These are phyloP conservation scores for Caenorhabditis zanzibari DNA, from an alignment of 2,888 invertebrate species.

Conservation along the genomic window DNA sequence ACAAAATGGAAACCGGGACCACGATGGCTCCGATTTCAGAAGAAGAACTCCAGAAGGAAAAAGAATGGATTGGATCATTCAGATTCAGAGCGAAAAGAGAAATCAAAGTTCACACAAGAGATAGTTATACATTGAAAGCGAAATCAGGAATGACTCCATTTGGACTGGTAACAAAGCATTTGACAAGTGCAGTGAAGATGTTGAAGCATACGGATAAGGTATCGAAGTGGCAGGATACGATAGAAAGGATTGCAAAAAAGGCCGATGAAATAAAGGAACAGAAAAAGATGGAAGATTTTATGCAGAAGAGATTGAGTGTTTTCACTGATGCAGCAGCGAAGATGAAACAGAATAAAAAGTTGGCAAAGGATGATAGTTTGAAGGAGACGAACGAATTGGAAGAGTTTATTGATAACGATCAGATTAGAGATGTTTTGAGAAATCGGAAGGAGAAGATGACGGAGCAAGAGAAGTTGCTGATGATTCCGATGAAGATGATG, in stretches of 20 bases:
- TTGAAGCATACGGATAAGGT: slow-evolving; percentile 49
- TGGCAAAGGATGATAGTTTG: slow-evolving; percentile 35
- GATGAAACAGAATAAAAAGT: slow-evolving; percentile 30
- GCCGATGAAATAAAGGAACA: slow-evolving; percentile 51
- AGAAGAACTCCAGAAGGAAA: slow-evolving; percentile 26
- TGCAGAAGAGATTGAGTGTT: slow-evolving; percentile 42
- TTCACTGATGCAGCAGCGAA: slow-evolving; percentile 49
- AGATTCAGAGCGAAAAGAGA: slow-evolving; percentile 54
- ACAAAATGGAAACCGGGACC: slow-evolving; percentile 40
- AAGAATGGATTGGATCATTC: slow-evolving; percentile 59
- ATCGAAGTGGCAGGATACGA: slow-evolving; percentile 60
- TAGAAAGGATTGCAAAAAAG: slow-evolving; percentile 47
- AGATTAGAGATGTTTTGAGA: slow-evolving; percentile 46
- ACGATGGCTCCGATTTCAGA: slow-evolving; percentile 40
- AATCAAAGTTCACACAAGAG: slow-evolving; percentile 52
- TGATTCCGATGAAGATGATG: slow-evolving; percentile 63
- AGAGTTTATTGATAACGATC: slow-evolving; percentile 62
- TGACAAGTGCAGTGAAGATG: slow-evolving; percentile 48
- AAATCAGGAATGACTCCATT: slow-evolving; percentile 56
- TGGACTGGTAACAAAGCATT: slow-evolving; percentile 50
- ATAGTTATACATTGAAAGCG: slow-evolving; percentile 38
- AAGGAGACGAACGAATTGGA: slow-evolving; percentile 51
- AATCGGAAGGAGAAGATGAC: slow-evolving; percentile 53
- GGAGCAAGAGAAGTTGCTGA: slow-evolving; percentile 55
- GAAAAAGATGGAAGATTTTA: slow-evolving; percentile 52